Conservation (phyloP, 2,113 vertebrate genomes). For the Grus americana region DNA sequence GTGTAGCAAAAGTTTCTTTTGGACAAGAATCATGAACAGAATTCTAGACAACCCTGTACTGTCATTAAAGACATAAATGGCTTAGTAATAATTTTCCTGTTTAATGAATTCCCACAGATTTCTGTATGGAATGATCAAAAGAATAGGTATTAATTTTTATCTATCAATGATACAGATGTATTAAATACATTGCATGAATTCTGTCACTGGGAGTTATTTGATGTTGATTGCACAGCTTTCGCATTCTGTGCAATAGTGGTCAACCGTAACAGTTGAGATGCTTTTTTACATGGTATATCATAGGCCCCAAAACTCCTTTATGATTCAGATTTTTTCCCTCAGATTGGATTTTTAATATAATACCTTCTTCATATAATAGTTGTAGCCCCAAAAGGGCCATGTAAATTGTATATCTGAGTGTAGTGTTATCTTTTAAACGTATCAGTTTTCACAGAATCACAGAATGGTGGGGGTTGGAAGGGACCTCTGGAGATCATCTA, state of each 20-base stretch:
- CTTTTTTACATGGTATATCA: not conserved
- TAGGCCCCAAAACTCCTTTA: not conserved
- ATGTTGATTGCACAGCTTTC: not conserved
- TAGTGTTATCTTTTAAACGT: not conserved
- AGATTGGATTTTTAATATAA: not conserved
- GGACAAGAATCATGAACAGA: constrained; percentile 35
- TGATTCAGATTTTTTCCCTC: not conserved
- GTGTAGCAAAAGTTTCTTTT: constrained; percentile 31
- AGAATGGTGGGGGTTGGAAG: too few relatives aligned
- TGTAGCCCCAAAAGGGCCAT: not conserved
- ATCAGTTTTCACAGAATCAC: not conserved
- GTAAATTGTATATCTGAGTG: not conserved
- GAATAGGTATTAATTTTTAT: not conserved
- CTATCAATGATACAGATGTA: not conserved
- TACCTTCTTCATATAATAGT: not conserved
- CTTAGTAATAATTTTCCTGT: not conserved
- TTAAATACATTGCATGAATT: not conserved
- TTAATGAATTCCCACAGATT: not conserved
- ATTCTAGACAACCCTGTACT: not conserved
- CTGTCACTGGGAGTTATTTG: not conserved
- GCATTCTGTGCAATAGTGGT: not conserved
- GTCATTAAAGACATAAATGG: not conserved
- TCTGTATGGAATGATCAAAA: not conserved
- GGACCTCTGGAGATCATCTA: too few relatives aligned
- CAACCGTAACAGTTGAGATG: not conserved